A percentile compares a stretch with the other conserved stretches of the same genome.
phyloP scores from a whole-genome alignment of 2,113 vertebrate genomes.

The Anhinga anhinga region DNA sequence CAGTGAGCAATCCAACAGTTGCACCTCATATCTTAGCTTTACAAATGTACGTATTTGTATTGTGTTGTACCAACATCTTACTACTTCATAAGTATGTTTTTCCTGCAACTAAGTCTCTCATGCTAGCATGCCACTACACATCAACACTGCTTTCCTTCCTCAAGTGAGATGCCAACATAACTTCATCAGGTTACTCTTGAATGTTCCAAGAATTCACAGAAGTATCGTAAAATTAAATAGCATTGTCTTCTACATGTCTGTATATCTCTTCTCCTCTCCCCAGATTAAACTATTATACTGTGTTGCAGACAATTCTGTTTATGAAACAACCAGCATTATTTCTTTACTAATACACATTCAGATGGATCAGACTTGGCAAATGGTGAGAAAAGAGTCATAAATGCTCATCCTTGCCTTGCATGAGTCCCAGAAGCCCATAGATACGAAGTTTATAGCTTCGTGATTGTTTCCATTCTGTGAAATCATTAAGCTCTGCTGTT shows the following conservation, averaged over 20 bases:
- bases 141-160: background rate
- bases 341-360: background rate
- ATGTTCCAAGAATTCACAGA: background rate
- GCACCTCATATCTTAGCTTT: background rate
- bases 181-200: background rate
- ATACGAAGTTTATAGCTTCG: slow-evolving; percentile 58
- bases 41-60: background rate
- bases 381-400: background rate
- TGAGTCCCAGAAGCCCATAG: slow-evolving; percentile 66
- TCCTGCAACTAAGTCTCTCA: background rate
- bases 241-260: background rate
- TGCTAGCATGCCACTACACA: background rate
- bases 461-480: slow-evolving; percentile 60
- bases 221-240: background rate
- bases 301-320: background rate
- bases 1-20: background rate
- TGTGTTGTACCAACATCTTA: background rate
- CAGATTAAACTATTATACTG: background rate
- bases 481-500: slow-evolving; percentile 51
- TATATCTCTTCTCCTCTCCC: background rate
- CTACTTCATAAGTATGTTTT: background rate
- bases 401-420: slow-evolving; percentile 53
- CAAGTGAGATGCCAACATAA: background rate
- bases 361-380: background rate
- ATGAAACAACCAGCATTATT: background rate